phyloP scores from a whole-genome alignment of 1,140 invertebrate species.

The Pogonomyrmex californicus region DNA sequence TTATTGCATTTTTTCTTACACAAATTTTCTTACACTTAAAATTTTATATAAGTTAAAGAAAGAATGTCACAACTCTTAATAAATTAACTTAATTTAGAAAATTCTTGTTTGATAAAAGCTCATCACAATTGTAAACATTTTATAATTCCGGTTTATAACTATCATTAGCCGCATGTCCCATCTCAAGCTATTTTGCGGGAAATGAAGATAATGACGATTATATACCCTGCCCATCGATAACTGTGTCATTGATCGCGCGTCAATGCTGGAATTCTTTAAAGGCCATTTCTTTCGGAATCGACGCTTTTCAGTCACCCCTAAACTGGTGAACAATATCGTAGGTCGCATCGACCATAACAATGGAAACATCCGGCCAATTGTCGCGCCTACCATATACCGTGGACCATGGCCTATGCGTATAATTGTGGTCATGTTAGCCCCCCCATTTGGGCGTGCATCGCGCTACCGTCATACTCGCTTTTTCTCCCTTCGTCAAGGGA shows the following conservation, averaged over 20 bases:
- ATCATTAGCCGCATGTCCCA: background rate
- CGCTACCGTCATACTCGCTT: slow-evolving; percentile 58
- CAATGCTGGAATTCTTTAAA: slow-evolving; percentile 71
- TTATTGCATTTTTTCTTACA: background rate
- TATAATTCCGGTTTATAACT: background rate
- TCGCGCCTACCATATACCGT: slow-evolving; percentile 77
- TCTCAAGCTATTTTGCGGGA: slow-evolving; percentile 26
- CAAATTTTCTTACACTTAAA: background rate
- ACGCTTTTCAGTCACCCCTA: slow-evolving; percentile 77
- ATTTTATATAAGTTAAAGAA: background rate
- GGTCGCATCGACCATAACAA: slow-evolving; percentile 80
- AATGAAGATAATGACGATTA: slow-evolving; percentile 55
- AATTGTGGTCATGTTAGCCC: slow-evolving; percentile 76
- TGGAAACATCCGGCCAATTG: slow-evolving; percentile 85
- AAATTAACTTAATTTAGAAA: background rate
- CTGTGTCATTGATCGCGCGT: slow-evolving; percentile 55
- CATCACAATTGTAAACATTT: background rate
- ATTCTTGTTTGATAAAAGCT: background rate
- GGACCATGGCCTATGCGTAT: slow-evolving; percentile 64
- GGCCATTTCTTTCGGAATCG: slow-evolving; percentile 77
- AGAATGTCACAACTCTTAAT: background rate
- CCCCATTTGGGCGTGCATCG: slow-evolving; percentile 47
- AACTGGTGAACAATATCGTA: slow-evolving; percentile 79
- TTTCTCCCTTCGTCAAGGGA: slow-evolving; percentile 41
- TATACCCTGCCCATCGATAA: slow-evolving; percentile 23